Evolutionary conservation across 2,888 invertebrate species (phyloP).

Genomic region (Cantharis nigra): DNA sequence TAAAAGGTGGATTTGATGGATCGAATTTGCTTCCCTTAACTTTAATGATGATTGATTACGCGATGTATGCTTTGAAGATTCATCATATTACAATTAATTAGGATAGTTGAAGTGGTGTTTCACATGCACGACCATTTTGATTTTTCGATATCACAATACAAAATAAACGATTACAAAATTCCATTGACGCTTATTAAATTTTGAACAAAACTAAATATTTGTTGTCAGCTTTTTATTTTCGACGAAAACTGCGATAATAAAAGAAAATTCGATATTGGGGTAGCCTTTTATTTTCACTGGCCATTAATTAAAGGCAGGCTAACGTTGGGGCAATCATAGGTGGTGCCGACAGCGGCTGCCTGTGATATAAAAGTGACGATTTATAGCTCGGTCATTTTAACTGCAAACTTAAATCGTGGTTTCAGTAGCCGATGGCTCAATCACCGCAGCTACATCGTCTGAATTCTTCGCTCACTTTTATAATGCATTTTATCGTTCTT

Average conservation of each 20-base stretch:
- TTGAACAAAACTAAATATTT: neutral
- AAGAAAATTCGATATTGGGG: slow-evolving; percentile 36
- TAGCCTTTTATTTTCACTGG: slow-evolving; percentile 45
- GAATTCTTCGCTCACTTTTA: slow-evolving; percentile 15
- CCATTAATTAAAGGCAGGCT: slow-evolving; percentile 48
- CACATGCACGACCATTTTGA: neutral
- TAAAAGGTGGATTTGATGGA: neutral
- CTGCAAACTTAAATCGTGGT: slow-evolving; percentile 28
- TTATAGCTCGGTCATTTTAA: slow-evolving; percentile 38
- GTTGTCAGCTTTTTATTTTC: slow-evolving; percentile 18
- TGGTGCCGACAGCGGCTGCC: slow-evolving; percentile 46
- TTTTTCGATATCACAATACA: neutral
- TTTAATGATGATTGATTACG: slow-evolving; percentile 1
- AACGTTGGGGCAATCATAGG: slow-evolving; percentile 40
- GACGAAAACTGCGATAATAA: slow-evolving; percentile 25
- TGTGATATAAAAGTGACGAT: slow-evolving; percentile 48
- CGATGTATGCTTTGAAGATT: neutral
- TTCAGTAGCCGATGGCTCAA: slow-evolving; percentile 20
- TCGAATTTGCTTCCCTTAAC: neutral
- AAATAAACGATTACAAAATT: neutral
- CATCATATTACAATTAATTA: slow-evolving; percentile 2
- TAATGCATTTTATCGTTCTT: neutral
- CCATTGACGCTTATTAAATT: neutral
- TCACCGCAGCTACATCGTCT: neutral
- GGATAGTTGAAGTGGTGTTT: neutral